Conservation (phyloP, 2,888 invertebrate species). For the Troides aeacus region DNA sequence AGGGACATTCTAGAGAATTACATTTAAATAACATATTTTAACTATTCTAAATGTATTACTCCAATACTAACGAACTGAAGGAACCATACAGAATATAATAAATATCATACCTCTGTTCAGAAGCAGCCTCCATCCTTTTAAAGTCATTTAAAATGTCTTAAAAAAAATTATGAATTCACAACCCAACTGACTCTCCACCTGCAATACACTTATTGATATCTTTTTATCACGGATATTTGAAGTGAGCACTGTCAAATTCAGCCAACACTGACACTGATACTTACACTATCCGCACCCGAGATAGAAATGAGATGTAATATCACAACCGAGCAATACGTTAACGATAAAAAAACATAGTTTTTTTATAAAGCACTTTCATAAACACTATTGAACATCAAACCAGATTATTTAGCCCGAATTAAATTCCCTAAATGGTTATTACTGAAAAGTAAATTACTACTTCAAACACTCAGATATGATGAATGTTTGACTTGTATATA, state of each 20-base stretch:
- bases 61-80: too few relatives aligned
- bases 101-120: conserved; percentile 58
- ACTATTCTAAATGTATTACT: too few relatives aligned
- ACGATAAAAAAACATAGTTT: conserved; percentile 4
- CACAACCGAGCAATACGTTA: conserved; percentile 10
- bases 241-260: conserved; percentile 17
- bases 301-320: conserved; percentile 18
- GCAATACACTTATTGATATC: conserved; percentile 57
- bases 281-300: conserved; percentile 2
- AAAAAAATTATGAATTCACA: background rate
- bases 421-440: background rate
- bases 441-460: background rate
- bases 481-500: background rate
- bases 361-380: background rate
- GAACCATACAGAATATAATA: background rate
- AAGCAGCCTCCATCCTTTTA: conserved; percentile 63
- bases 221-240: conserved; percentile 13
- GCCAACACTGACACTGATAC: conserved; percentile 16
- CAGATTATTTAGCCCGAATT: background rate
- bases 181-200: background rate
- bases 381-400: background rate
- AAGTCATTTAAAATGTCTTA: conserved; percentile 44
- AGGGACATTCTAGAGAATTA: too few relatives aligned
- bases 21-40: too few relatives aligned
- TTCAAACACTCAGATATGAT: background rate